Base-by-base conservation (phyloP, 1,140 invertebrate species). In the Drosophila yakuba region DNA sequence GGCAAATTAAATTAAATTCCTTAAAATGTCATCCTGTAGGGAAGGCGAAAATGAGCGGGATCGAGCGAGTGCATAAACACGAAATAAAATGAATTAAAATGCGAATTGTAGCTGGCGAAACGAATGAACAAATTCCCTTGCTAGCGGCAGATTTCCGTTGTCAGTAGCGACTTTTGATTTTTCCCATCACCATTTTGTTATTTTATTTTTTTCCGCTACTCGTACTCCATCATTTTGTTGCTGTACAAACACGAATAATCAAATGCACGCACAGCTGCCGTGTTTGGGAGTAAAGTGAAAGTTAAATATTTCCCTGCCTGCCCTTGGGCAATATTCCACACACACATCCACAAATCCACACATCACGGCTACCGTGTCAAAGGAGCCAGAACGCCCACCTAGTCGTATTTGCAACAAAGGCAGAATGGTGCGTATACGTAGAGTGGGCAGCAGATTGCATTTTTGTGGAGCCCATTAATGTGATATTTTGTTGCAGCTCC, bases 121-220 rank as follows among this genome's bases (percentile, higher is more conserved):
- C 38, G 58, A 54, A 47, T 48, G 51, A 39, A 48, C 48, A 41
- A 57, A 48, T 17, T n/a, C 28, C 54, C 57, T 15, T 38, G 10
- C 41, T 50, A 52, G 25, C 38, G 45, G 48, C 72, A 54, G 36
- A 36, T 59, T 56, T 32, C n/a, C 73, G 74, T 77, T 77, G 74
- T 77, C 74, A 77, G 74, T 69, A 61, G 74, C 74, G 63, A 78
- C 74, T 78, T 78, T 78, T 78, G 74, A 78, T 61, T 69, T 57
- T 77, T 54, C 20, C 61, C 74, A 67, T 28, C 47, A 44, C 39
- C 23, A 39, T 72, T 73, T 54, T 25, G 5, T 43, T n/a, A 8
- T 50, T 61, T 36, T 47, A 11, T 15, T 32, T 51, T 51, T 50
- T 38, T 43, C 45, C 7, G 32, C 20, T 50, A n/a, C 52, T 25